Percentiles rank a stretch among this genome's conserved stretches.
These are phyloP conservation scores for Magallana ariakensis DNA, from an alignment of 1,140 invertebrate genomes.

Conservation along the genomic window DNA sequence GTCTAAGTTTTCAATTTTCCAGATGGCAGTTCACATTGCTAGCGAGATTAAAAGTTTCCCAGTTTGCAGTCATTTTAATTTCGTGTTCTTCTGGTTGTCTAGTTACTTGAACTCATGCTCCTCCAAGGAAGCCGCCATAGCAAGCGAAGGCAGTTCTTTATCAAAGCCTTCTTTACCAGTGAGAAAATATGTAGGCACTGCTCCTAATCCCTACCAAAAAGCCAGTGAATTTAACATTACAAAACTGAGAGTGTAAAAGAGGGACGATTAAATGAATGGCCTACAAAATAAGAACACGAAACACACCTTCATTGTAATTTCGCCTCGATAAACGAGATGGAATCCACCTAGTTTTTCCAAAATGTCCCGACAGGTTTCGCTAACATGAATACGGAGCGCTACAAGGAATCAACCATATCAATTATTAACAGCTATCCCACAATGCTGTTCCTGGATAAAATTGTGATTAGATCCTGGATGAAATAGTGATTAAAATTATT, in stretches of 20 bases:
- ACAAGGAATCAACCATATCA: conserved; percentile 52
- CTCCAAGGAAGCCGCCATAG: conserved; percentile 36
- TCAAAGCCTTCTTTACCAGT: conserved; percentile 59
- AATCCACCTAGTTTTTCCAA: conserved; percentile 94
- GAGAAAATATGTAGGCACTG: conserved; percentile 62
- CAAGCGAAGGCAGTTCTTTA: conserved; percentile 54
- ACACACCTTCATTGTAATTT: conserved; percentile 95
- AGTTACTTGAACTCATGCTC: conserved; percentile 55
- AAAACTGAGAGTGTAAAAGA: neutral
- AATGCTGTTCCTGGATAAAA: too few species aligned
- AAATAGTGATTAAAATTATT: too few species aligned
- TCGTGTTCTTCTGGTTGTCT: neutral
- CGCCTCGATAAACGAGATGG: conserved; percentile 89
- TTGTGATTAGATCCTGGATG: too few species aligned
- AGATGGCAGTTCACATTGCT: too few species aligned
- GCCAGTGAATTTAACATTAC: neutral
- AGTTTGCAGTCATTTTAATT: too few species aligned
- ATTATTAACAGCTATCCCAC: too few species aligned
- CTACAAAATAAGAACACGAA: neutral
- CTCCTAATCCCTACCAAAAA: conserved; percentile 62
- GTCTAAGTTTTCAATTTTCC: too few species aligned
- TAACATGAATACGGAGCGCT: conserved; percentile 96
- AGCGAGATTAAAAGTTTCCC: too few species aligned
- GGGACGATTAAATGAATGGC: neutral
- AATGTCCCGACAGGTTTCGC: conserved; percentile 90